Percentiles rank a stretch among this genome's conserved stretches.
Conservation (phyloP, 1,140 invertebrate species). For the Neodiprion lecontei region DNA sequence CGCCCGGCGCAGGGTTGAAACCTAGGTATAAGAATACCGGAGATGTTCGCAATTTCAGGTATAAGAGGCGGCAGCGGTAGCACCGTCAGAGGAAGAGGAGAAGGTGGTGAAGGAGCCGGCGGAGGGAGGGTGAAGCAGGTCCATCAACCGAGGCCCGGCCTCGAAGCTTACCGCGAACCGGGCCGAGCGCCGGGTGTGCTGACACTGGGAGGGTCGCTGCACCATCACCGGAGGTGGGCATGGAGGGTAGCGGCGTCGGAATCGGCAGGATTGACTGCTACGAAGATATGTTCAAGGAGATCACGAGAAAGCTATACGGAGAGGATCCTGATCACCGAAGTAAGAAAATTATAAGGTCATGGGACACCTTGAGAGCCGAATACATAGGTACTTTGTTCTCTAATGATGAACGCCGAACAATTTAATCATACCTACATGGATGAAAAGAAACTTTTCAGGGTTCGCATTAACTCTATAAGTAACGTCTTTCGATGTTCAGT, state of each 20-base stretch:
- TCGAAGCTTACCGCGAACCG: slow-evolving; percentile 1
- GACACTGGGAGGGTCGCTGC: not conserved
- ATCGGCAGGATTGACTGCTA: slow-evolving; percentile 68
- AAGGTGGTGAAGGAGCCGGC: slow-evolving; percentile 21
- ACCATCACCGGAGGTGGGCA: slow-evolving; percentile 28
- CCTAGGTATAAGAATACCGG: no score
- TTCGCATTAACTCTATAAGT: slow-evolving; percentile 1
- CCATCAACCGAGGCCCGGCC: not conserved
- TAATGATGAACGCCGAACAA: not conserved
- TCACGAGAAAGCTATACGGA: slow-evolving; percentile 87
- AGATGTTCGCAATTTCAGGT: not conserved
- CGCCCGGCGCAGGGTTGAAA: no score
- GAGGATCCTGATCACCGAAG: slow-evolving; percentile 71
- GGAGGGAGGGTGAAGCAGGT: slow-evolving; percentile 22
- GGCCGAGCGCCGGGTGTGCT: slow-evolving; percentile 11
- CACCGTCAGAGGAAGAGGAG: not conserved
- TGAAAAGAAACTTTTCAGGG: not conserved
- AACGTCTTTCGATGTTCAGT: not conserved
- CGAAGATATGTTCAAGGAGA: slow-evolving; percentile 86
- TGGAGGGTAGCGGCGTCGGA: slow-evolving; percentile 62
- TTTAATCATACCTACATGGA: not conserved
- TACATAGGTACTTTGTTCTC: not conserved
- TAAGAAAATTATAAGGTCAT: slow-evolving; percentile 33
- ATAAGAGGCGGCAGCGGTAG: not conserved
- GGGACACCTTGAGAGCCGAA: not conserved